Evolutionary conservation across 2,888 invertebrate genomes (phyloP), one percentile per base, ranked within the genome.

Genomic region (Drosophila vallismaia): DNA sequence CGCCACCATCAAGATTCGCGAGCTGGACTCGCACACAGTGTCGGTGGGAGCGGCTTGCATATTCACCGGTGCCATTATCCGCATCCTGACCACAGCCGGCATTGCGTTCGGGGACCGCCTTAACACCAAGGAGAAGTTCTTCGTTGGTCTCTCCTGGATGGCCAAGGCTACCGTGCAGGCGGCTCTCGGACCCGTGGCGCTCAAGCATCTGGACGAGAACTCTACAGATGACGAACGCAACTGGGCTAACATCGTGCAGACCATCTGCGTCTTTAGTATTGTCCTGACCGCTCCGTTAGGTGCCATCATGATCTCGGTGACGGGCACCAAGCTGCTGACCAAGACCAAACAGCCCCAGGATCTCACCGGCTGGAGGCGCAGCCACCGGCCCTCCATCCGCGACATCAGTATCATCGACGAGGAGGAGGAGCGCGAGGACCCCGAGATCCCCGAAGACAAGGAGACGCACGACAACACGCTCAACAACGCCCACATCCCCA

Each of bases 111-210:
- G 96, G 6, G 96, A 96, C 77, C 95, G 95, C 75, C 93, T 98
- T 53, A 98, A 96, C 91, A 92, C 95, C 74, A 97, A 95, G 90
- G 99, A 99, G 90, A 97, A 97, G 71, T 93, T 98, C 72, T 99
- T 99, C 91, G 95, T 98, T 12, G 95, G 97, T 0, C 92, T 99
- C 4, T 94, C 98, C 0, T 98, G 97, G 96, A 96, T 98, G 94
- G 97, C 98, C 1, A 99, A 99, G 92, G 99, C 98, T 5, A 98
- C 99, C n/a, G 98, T 99, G 0, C 98, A 97, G 94, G 97, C 97
- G 24, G 97, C 97, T 0, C 91, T 97, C 40, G 97, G 95, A 0
- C 96, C 97, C 0, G 95, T 95, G 2, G 94, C 95, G 0, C 90
- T 97, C 31, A 95, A 95, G 79, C 93, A 94, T 69, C 93, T 96